Percentiles rank a stretch among this genome's conserved stretches.
phyloP scores from a whole-genome alignment of 2,888 invertebrate genomes.

The Euspilapteryx auroguttella region DNA sequence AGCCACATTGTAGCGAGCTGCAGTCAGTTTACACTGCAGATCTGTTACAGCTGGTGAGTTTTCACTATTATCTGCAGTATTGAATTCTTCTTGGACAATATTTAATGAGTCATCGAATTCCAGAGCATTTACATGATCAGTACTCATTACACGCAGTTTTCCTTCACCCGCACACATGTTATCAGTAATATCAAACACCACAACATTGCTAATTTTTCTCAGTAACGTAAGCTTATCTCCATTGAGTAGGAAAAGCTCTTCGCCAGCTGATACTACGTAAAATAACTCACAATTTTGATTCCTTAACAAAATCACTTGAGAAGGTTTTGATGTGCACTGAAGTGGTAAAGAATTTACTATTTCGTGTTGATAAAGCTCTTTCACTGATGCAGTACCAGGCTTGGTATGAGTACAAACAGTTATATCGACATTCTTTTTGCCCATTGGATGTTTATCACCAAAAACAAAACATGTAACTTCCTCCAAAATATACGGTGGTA shows the following conservation, averaged over 20 bases:
- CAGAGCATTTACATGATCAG: too few relatives aligned
- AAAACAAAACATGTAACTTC: slow-evolving; percentile 29
- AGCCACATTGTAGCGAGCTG: slow-evolving; percentile 25
- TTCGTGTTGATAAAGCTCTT: slow-evolving; percentile 28
- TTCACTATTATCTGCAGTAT: too few relatives aligned
- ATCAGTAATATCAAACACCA: slow-evolving; percentile 23
- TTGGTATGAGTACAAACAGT: slow-evolving; percentile 22
- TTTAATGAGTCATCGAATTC: too few relatives aligned
- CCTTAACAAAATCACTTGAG: slow-evolving; percentile 23
- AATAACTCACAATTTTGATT: slow-evolving; percentile 25
- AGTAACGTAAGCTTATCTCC: slow-evolving; percentile 13
- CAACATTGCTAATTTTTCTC: slow-evolving; percentile 19
- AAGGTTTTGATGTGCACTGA: slow-evolving; percentile 9
- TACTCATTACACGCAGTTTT: slow-evolving; percentile 19
- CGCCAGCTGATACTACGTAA: slow-evolving; percentile 21
- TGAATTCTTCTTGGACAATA: too few relatives aligned
- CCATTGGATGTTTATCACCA: slow-evolving; percentile 34
- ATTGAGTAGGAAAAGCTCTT: slow-evolving; percentile 20
- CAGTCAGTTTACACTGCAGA: slow-evolving; percentile 13
- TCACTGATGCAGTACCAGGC: slow-evolving; percentile 33
- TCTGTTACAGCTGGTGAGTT: too few relatives aligned
- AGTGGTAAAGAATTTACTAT: slow-evolving; percentile 17
- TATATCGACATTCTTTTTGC: slow-evolving; percentile 23
- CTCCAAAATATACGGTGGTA: slow-evolving; percentile 22
- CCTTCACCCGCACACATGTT: slow-evolving; percentile 19